A percentile compares a stretch with the other conserved stretches of the same genome.
Evolutionary conservation across 2,888 invertebrate species (phyloP).

Genomic region (Drosophila suboccidentalis): DNA sequence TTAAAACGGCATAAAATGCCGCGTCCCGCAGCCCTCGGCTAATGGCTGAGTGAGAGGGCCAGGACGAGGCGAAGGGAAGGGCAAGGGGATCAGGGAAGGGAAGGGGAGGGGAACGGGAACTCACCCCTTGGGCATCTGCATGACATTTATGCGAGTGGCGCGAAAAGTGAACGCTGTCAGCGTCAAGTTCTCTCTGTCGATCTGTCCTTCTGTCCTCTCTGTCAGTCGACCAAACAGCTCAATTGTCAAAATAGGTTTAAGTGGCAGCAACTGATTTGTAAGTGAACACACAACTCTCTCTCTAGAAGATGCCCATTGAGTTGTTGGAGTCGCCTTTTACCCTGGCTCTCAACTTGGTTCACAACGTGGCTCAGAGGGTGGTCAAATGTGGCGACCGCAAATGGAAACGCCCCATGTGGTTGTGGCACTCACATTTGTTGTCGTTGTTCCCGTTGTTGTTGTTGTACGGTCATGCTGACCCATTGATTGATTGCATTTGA

Average conservation of each 20-base stretch:
- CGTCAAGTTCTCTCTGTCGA: background rate
- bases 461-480: constrained; percentile 67
- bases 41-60: constrained; percentile 47
- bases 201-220: background rate
- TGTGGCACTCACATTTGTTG: constrained; percentile 41
- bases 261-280: constrained; percentile 75
- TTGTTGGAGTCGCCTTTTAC: constrained; percentile 13
- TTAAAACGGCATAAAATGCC: constrained; percentile 83
- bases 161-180: constrained; percentile 72
- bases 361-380: constrained; percentile 64
- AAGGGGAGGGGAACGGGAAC: constrained; percentile 5
- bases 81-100: background rate
- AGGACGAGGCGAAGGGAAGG: background rate
- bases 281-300: constrained; percentile 25
- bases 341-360: constrained; percentile 1
- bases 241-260: constrained; percentile 84
- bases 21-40: constrained; percentile 53
- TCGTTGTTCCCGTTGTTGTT: background rate
- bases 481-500: constrained; percentile 81
- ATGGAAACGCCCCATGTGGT: constrained; percentile 82
- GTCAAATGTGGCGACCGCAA: constrained; percentile 70
- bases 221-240: constrained; percentile 80
- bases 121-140: constrained; percentile 26
- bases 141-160: constrained; percentile 48
- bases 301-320: constrained; percentile 40